phyloP scores from a whole-genome alignment of 2,888 invertebrate genomes.

The Clunio marinus region DNA sequence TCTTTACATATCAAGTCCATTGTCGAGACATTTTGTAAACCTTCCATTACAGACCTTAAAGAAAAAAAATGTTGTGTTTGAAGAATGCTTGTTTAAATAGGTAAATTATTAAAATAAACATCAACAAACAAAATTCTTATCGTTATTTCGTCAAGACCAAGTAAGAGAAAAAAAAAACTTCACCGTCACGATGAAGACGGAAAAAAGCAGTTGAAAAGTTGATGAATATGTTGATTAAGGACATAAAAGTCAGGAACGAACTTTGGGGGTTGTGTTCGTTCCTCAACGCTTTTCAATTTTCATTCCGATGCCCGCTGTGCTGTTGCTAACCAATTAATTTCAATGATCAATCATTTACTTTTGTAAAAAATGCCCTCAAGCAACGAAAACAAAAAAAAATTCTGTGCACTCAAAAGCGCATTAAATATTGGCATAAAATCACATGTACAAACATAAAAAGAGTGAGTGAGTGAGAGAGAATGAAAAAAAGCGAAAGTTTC shows the following conservation, averaged over 20 bases:
- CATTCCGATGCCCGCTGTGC: no score
- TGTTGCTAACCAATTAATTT: background rate
- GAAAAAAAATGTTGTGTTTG: background rate
- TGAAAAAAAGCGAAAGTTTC: constrained; percentile 36
- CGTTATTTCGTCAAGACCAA: background rate
- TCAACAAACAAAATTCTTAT: constrained; percentile 15
- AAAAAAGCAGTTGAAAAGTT: background rate
- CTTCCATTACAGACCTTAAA: no score
- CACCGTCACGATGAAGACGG: constrained; percentile 4
- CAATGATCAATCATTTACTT: constrained; percentile 5
- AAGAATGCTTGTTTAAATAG: constrained; percentile 20
- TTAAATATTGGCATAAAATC: no score
- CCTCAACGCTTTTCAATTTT: no score
- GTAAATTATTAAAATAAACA: constrained; percentile 10
- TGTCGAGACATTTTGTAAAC: no score
- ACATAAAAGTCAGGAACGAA: background rate
- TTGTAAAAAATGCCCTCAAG: constrained; percentile 9
- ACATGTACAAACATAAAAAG: no score
- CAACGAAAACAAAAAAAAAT: background rate
- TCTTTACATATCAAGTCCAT: no score
- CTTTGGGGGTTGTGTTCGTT: background rate
- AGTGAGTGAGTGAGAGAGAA: no score
- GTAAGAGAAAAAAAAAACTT: no score
- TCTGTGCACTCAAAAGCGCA: background rate
- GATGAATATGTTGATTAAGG: constrained; percentile 1